Percentiles rank a stretch among this genome's conserved stretches.
Evolutionary conservation across 2,888 invertebrate genomes (phyloP).

Genomic region (Penaeus monodon): DNA sequence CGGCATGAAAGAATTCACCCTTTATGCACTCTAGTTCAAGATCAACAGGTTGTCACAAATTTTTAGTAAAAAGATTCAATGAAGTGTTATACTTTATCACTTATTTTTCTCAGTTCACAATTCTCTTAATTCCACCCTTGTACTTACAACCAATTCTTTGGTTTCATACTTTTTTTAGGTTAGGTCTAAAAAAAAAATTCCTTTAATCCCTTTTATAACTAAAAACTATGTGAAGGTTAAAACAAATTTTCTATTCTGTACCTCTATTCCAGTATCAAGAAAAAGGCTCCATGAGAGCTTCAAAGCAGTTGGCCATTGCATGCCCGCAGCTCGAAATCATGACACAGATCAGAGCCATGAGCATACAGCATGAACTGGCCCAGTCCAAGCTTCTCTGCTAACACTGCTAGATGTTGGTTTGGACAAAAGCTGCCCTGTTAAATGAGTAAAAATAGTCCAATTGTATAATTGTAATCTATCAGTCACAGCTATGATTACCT

Average conservation of each 20-base stretch:
- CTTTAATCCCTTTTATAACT: too few relatives aligned
- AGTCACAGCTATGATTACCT: background rate
- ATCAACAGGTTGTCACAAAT: too few relatives aligned
- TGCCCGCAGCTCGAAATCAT: constrained; percentile 95
- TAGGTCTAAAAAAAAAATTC: too few relatives aligned
- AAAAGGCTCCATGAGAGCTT: constrained; percentile 98
- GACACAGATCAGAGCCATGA: constrained; percentile 97
- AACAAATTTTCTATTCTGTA: constrained; percentile 66
- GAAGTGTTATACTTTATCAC: too few relatives aligned
- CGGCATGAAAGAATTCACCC: too few relatives aligned
- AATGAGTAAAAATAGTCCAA: background rate
- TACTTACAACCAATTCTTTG: too few relatives aligned
- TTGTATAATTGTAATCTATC: background rate
- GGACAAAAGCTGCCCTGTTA: constrained; percentile 87
- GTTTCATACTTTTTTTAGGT: too few relatives aligned
- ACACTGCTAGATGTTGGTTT: constrained; percentile 96
- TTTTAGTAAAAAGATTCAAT: too few relatives aligned
- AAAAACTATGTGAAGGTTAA: background rate
- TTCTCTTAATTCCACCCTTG: too few relatives aligned
- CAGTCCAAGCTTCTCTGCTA: constrained; percentile 89
- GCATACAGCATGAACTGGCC: constrained; percentile 97
- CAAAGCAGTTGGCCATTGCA: constrained; percentile 99
- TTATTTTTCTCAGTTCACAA: too few relatives aligned
- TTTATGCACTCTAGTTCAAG: too few relatives aligned
- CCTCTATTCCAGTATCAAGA: constrained; percentile 90